Base-by-base conservation (phyloP, 2,113 vertebrate species). In the Chamaea fasciata region DNA sequence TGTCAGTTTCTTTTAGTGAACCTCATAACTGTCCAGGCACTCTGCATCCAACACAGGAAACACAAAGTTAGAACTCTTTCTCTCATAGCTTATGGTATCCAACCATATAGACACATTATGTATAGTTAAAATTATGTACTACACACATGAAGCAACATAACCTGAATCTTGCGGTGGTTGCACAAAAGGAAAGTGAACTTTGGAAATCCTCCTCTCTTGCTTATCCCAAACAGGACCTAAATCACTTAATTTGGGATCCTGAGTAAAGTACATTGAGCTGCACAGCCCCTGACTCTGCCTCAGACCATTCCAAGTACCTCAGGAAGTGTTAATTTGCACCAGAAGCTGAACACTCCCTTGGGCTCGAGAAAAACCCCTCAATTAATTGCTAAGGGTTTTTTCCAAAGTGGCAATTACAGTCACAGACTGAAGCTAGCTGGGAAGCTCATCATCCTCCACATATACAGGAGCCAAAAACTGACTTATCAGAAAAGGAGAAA, bases 81-180 rank as follows among this genome's bases (percentile, higher is more conserved):
- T n/a, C n/a, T n/a, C n/a, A 11, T 20, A 41, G 59, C 7, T 92
- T 85, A 42, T 57, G 35, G 3, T 24, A 56, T 19, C 35, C 14
- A 16, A 13, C 9, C 31, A 55, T 24, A 4, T 7, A 9, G 7
- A 9, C 9, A 19, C 1, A 0, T 18, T 28, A 49, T 2, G 2
- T 21, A 26, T 7, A 65, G 35, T 74, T 78, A 28, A 50, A 62
- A 46, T 30, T 68, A 50, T 60, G 28, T 33, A 42, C 6, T 37
- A 35, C 13, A 59, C 1, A 4, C 9, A 63, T 33, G 55, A 79
- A 41, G 42, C 21, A 71, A 53, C 4, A 5, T 26, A 46, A 82
- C 39, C 41, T 3, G 2, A 90, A 10, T 26, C 22, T 39, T 64
- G 35, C 0, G 60, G 37, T 47, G 28, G 13, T 23, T 85, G 42